These are phyloP conservation scores for Mythimna impura DNA, from an alignment of 2,888 invertebrate genomes.

Conservation along the genomic window DNA sequence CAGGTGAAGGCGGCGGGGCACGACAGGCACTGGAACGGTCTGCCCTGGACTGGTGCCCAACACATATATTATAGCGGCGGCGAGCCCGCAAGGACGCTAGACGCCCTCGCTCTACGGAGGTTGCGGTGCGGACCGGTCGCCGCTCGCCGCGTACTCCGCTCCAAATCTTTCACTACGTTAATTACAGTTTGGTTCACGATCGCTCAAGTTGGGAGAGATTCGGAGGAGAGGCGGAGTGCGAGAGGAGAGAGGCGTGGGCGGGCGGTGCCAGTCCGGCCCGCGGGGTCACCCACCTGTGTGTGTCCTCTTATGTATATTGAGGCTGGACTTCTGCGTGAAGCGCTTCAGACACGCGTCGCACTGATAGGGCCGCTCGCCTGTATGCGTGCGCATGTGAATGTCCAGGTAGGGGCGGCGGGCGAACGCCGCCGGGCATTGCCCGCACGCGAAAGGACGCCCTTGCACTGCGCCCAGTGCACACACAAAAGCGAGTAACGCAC, in stretches of 20 bases:
- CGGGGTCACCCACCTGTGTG: conserved; percentile 92
- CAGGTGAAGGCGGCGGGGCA: conserved; percentile 91
- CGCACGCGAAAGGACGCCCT: conserved; percentile 87
- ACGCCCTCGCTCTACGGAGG: conserved; percentile 86
- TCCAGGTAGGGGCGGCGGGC: conserved; percentile 88
- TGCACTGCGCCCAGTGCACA: conserved; percentile 90
- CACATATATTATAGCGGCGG: conserved; percentile 89
- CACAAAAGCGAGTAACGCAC: conserved; percentile 91
- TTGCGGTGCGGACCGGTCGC: conserved; percentile 88
- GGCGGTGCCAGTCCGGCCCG: conserved; percentile 87
- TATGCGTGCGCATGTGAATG: conserved; percentile 90
- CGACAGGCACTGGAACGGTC: conserved; percentile 91
- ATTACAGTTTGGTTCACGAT: conserved; percentile 44
- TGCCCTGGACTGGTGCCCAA: conserved; percentile 91
- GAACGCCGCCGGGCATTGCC: conserved; percentile 88
- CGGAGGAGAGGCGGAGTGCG: conserved; percentile 75
- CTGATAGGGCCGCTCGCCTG: conserved; percentile 92
- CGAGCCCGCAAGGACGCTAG: conserved; percentile 85
- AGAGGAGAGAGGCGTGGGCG: conserved; percentile 78
- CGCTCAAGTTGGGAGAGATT: conserved; percentile 69
- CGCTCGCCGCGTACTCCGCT: conserved; percentile 87
- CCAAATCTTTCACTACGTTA: conserved; percentile 74
- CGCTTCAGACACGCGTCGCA: conserved; percentile 94
- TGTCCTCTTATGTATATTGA: conserved; percentile 95
- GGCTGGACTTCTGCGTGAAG: conserved; percentile 95